Percentiles rank a stretch among this genome's conserved stretches.
phyloP scores from a whole-genome alignment of 2,888 invertebrate genomes.

The Mylabris sibirica region DNA sequence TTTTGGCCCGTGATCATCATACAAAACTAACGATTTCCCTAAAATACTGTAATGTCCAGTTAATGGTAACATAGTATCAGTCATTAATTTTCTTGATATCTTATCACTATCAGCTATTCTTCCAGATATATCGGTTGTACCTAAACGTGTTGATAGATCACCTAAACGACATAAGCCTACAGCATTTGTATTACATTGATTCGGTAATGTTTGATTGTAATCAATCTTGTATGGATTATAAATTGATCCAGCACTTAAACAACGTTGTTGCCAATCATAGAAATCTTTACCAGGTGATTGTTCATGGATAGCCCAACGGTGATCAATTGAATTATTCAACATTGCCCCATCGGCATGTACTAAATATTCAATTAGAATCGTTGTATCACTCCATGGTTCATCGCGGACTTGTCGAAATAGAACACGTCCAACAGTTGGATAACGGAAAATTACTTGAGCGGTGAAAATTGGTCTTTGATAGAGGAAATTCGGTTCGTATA shows the following conservation, averaged over 20 bases:
- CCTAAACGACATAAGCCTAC: conserved; percentile 76
- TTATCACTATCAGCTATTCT: conserved; percentile 70
- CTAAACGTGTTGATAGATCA: conserved; percentile 77
- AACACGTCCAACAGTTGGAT: conserved; percentile 87
- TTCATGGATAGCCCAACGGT: conserved; percentile 86
- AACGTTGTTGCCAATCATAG: conserved; percentile 88
- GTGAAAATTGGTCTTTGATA: conserved; percentile 78
- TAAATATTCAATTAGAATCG: conserved; percentile 81
- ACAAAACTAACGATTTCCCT: conserved; percentile 85
- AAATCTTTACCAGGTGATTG: conserved; percentile 83
- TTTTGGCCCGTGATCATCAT: conserved; percentile 86
- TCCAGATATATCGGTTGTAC: conserved; percentile 77
- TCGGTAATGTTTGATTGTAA: conserved; percentile 65
- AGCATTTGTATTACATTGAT: conserved; percentile 65
- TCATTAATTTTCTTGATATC: conserved; percentile 78
- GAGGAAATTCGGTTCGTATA: conserved; percentile 71
- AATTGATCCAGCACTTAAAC: conserved; percentile 78
- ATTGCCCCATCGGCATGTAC: conserved; percentile 87
- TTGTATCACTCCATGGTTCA: conserved; percentile 85
- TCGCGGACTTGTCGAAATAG: conserved; percentile 82
- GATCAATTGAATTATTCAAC: conserved; percentile 75
- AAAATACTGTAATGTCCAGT: conserved; percentile 77
- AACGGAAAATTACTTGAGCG: conserved; percentile 77
- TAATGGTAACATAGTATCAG: conserved; percentile 78
- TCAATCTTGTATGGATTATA: conserved; percentile 81